Base-by-base conservation (phyloP, 2,113 vertebrate genomes). In the Lepidothrix coronata region DNA sequence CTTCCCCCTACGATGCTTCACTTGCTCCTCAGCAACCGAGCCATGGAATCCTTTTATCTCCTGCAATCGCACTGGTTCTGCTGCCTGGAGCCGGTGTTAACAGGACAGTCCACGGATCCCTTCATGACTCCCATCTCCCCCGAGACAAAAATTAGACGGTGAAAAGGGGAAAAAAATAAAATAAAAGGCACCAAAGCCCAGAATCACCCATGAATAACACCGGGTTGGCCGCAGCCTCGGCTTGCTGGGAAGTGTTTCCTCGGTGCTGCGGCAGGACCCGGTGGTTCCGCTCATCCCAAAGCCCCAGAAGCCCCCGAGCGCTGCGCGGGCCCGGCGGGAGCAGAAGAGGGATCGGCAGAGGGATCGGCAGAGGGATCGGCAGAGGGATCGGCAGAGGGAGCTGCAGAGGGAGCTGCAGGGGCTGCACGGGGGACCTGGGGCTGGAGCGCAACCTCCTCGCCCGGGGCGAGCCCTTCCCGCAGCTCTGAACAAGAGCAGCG, bases 331-430 rank as follows among this genome's bases (percentile, higher is more conserved):
- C 51, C 8, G 59, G 41, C 14, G 30, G 92, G 96, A 96, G 95
- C 37, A 37, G n/a, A n/a, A n/a, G 37, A 37, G 37, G 37, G 37
- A 37, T 37, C 37, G 37, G 39, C 39, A 39, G 39, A 39, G 39
- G 39, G 39, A 39, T 11, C 39, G 11, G 39, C 39, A 39, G 39
- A 41, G 39, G 39, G 39, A 41, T 5, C 39, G 12, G 39, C 39
- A 41, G 12, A 41, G 39, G 39, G 39, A 41, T 5, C 39, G 12
- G 39, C 39, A 41, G 12, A 41, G 39, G 39, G 39, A 41, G 5
- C 39, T 5, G 39, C 39, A 39, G 96, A 96, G 96, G 96, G 96
- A 95, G 96, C 96, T 96, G 93, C 96, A 89, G 91, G 89, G 96
- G 96, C 94, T 96, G 51, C 62, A 16, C 20, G 35, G n/a, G 31